Base-by-base conservation (phyloP, 53 echinoderm and acorn worm species). In the Glandiceps talaboti region DNA sequence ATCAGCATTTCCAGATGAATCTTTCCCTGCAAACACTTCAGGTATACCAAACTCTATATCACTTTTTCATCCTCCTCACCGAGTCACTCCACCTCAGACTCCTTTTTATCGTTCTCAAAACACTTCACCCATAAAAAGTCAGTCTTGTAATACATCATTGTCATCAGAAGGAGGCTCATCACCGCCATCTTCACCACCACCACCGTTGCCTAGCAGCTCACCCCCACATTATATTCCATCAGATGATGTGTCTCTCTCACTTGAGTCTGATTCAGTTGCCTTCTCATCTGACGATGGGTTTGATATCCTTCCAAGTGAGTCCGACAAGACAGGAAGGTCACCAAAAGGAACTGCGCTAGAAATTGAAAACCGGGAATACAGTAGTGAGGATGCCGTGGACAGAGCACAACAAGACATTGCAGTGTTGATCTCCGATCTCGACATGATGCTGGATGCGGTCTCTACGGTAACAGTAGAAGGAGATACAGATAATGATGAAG, bases 281-380 rank as follows among this genome's bases (percentile, higher is more conserved):
- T 20, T 45, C 6, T 20, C 64, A 12, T 20, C 20, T 6, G 64
- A 45, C 64, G 20, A 45, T 20, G 20, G 64, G 6, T 45, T 20
- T 12, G 6, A 45, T 20, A 45, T 45, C 64, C 64, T 45, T 12
- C 6, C 64, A 45, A 45, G 64, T 45, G 64, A 45, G 64, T 45
- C 64, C 6, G 6, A 45, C 6, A 45, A 12, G 6, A 20, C 6
- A 45, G 64, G 64, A 45, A 45, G 20, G 20, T 45, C 64, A 6
- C 64, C 64, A 45, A 45, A 78, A 27, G 84, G 31, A 78, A 81
- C 31, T 29, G 81, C 85, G 0, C 27, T 87, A 29, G 89, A 77
- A 14, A 83, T 97, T 29, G 93, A 93, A 77, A 86, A 80, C 84
- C 89, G 87, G 75, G 93, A 97, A 33, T 97, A 97, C 83, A 12